Percentiles rank a stretch among this genome's conserved stretches.
These are phyloP conservation scores for Eunapius fragilis DNA, from an alignment of 37 sponge, comb jelly and placozoan genomes.

Conservation along the genomic window DNA sequence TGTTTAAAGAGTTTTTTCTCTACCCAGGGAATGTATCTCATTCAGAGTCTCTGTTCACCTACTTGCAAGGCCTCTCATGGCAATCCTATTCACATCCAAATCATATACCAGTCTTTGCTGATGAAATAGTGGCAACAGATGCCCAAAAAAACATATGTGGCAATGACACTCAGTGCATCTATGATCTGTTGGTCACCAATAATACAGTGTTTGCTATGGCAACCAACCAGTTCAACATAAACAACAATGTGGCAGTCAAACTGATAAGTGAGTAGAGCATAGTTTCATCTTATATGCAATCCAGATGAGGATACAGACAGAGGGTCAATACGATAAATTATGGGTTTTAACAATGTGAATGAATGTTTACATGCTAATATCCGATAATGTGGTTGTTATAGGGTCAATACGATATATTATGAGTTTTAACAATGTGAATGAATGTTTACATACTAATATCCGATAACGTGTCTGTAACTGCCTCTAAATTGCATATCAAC, in stretches of 20 bases:
- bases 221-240: not conserved
- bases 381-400: too few relatives aligned
- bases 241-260: not conserved
- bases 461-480: too few relatives aligned
- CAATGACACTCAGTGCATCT: conserved; percentile 7
- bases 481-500: too few relatives aligned
- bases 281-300: too few relatives aligned
- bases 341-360: too few relatives aligned
- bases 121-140: conserved; percentile 26
- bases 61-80: conserved; percentile 6
- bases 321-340: too few relatives aligned
- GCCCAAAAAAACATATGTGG: not conserved
- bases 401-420: too few relatives aligned
- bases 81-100: conserved; percentile 43
- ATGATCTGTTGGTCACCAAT: not conserved
- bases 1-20: too few relatives aligned
- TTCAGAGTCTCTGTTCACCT: conserved; percentile 49
- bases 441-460: too few relatives aligned
- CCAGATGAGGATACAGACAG: too few relatives aligned
- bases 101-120: conserved; percentile 55
- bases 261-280: not conserved
- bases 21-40: conserved; percentile 56
- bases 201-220: not conserved
- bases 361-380: too few relatives aligned
- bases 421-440: too few relatives aligned